Evolutionary conservation across 2,113 vertebrate genomes (phyloP).

Genomic region (Podilymbus podiceps): DNA sequence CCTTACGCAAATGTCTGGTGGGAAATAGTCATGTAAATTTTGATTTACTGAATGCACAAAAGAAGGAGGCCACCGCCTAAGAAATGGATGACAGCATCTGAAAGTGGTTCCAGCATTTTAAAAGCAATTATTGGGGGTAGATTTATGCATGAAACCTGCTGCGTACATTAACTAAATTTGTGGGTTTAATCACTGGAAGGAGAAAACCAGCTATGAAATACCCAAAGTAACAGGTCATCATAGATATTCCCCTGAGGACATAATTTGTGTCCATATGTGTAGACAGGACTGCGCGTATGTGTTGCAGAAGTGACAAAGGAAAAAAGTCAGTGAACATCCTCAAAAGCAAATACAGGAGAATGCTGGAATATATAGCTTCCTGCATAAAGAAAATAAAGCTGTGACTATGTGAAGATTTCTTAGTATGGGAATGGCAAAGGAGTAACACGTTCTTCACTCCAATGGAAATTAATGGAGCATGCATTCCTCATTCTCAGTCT

Average conservation of each 20-base stretch:
- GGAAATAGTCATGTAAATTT: conserved; percentile 36
- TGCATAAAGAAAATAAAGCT: conserved; percentile 39
- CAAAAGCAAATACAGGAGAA: conserved; percentile 27
- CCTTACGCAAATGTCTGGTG: background rate
- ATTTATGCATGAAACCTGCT: conserved; percentile 64
- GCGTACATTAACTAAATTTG: conserved; percentile 67
- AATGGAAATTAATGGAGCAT: conserved; percentile 47
- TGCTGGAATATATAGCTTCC: conserved; percentile 11
- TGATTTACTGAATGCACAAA: conserved; percentile 48
- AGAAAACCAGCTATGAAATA: conserved; percentile 50
- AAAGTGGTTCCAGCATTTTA: conserved; percentile 63
- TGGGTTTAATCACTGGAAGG: conserved; percentile 61
- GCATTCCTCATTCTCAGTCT: conserved; percentile 49
- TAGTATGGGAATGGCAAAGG: conserved; percentile 30
- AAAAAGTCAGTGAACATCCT: conserved; percentile 30
- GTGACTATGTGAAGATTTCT: conserved; percentile 8
- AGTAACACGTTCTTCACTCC: conserved; percentile 55
- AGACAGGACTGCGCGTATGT: background rate
- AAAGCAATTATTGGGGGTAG: conserved; percentile 63
- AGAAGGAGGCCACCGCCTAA: conserved; percentile 32
- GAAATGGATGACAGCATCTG: conserved; percentile 52
- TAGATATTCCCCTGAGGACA: background rate
- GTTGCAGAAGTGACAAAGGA: conserved; percentile 5
- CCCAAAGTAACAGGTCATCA: conserved; percentile 30
- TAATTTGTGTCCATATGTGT: background rate